These are phyloP conservation scores for Anser brachyrhynchus DNA, from an alignment of 2,113 vertebrate genomes.

Conservation along the genomic window DNA sequence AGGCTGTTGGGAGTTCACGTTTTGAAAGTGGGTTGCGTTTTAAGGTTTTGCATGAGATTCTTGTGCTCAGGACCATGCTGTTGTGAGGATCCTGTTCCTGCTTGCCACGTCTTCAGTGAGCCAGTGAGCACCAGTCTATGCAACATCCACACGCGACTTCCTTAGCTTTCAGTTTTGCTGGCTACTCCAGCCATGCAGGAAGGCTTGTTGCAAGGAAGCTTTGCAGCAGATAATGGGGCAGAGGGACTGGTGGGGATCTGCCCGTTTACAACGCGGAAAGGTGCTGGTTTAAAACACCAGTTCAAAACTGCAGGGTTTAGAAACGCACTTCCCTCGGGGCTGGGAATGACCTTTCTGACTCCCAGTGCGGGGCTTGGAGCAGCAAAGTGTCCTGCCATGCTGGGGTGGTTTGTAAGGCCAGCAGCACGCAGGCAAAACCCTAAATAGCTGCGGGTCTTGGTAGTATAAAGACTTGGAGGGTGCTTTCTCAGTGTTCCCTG, in stretches of 20 bases:
- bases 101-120: not conserved
- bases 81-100: not conserved
- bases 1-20: not conserved
- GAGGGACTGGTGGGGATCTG: not conserved
- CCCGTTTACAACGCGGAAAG: fast-evolving
- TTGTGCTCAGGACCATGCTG: not conserved
- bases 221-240: not conserved
- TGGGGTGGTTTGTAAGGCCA: not conserved
- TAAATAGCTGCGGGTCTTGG: not conserved
- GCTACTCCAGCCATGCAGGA: not conserved
- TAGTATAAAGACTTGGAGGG: not conserved
- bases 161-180: not conserved
- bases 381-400: not conserved
- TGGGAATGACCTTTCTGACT: not conserved
- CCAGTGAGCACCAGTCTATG: not conserved
- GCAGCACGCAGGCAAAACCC: not conserved
- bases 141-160: fast-evolving
- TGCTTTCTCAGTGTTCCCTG: not conserved
- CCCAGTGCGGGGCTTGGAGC: not conserved
- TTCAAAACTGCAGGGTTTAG: not conserved
- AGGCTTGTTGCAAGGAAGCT: not conserved
- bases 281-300: not conserved
- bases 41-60: not conserved
- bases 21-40: not conserved
- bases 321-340: not conserved